Evolutionary conservation across 2,888 invertebrate genomes (phyloP), one percentile per base, ranked within the genome.

Genomic region (Eubasilissa splendida): DNA sequence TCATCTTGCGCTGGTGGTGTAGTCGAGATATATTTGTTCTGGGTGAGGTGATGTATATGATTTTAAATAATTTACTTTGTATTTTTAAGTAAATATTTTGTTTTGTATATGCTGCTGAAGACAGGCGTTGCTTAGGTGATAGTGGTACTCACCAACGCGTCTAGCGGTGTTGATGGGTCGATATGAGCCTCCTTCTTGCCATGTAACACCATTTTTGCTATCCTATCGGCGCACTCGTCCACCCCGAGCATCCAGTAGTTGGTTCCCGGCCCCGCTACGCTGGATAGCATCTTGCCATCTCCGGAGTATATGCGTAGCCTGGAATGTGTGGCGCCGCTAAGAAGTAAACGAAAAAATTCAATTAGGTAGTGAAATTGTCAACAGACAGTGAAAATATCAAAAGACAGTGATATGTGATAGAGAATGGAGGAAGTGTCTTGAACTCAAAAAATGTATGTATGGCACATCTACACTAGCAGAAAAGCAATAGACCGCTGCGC

Each of bases 221-320:
- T 93, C 80, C 96, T 92, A 75, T 91, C 91, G 9, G 94, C 92
- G 84, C 96, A 95, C 87, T 95, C 96, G 1, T 94, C 93, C 86
- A 96, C 94, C 1, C 97, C 97, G n/a, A 95, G 88, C 85, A 94
- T 93, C 94, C 95, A 96, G 86, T 96, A 95, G 88, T 96, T 97
- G 66, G 96, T 96, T 56, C 94, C 93, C 4, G 93, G 93, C 0
- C 96, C 96, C 81, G 92, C 91, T 65, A 93, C 90, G 84, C 90
- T 91, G 1, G 93, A 92, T 59, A 96, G 86, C 73, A 94, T 92
- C 70, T 92, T 89, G 8, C 97, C 97, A 52, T 91, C 88, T 53
- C 92, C 92, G 86, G 96, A 92, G 86, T 95, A 92, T 81, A 97
- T 93, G 53, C 96, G 92, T 65, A 96, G 90, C 81, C 94, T 94